A percentile compares a stretch with the other conserved stretches of the same genome.
Evolutionary conservation across 2,797 vertebrate species (phyloP).

Genomic region (Myiotriccus ornatus): DNA sequence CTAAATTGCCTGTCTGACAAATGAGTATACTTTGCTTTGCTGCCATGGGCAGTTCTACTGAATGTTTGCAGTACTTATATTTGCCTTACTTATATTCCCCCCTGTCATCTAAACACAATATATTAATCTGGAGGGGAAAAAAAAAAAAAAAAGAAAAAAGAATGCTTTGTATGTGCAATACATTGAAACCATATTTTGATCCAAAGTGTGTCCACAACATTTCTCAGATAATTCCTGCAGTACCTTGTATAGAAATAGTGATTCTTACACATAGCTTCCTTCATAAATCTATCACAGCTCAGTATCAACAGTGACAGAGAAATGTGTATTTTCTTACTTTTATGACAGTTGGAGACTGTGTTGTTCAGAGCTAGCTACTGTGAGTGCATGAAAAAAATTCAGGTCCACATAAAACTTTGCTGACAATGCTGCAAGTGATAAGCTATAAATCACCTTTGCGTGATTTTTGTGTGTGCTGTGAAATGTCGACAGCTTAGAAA

Average conservation of each 20-base stretch:
- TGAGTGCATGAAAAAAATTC: not conserved
- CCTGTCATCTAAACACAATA: not conserved
- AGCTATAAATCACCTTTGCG: not conserved
- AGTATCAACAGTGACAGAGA: not conserved
- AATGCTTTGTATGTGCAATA: not conserved
- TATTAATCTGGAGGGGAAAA: accelerated
- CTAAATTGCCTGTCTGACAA: not conserved
- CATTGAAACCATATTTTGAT: not conserved
- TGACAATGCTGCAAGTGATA: not conserved
- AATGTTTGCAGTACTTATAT: not conserved
- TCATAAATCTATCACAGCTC: not conserved
- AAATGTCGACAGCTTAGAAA: not conserved
- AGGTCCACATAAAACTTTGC: not conserved
- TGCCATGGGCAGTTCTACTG: not conserved
- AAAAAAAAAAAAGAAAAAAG: accelerated
- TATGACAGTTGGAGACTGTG: not conserved
- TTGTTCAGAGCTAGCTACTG: not conserved
- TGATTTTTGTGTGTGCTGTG: not conserved
- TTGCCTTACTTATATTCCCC: not conserved
- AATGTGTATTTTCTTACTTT: not conserved
- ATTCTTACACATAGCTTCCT: not conserved
- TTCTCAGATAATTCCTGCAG: not conserved
- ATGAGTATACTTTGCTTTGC: not conserved
- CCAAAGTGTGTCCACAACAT: not conserved
- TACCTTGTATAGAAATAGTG: not conserved